Evolutionary conservation across 2,113 vertebrate species (phyloP), one percentile per base, ranked within the genome.

Genomic region (Lampris megalopsis): DNA sequence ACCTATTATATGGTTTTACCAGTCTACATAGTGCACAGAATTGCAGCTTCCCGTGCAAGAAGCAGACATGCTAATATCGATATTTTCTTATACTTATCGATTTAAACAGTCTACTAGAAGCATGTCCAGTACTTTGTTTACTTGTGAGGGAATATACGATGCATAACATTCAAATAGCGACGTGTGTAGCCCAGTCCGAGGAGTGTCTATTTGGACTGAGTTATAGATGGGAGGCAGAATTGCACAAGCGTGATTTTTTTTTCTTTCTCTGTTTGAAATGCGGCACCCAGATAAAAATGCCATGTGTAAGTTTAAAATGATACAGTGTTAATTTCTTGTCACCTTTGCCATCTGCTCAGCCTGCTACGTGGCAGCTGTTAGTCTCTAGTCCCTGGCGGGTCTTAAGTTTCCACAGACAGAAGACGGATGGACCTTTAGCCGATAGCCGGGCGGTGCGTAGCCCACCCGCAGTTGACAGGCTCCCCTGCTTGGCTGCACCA

Each of bases 261-360:
- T 48, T n/a, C 60, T 63, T 7, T 37, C 13, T 71, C 36, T 9
- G 5, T 37, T 59, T 36, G 35, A 2, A 40, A 49, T 56, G 63
- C 9, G 42, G 38, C 3, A 7, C 10, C 53, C 2, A 65, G 75
- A 81, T 48, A 47, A 64, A 80, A 71, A 79, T 52, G 67, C 74
- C 6, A 66, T 64, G 76, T 78, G 53, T 50, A 79, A 41, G 43
- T 91, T 86, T 72, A 64, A 78, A 79, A 85, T 80, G 75, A 86
- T 85, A 80, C 24, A 4, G 81, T 64, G 63, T 77, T 90, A 79
- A 88, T 58, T 80, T 86, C 77, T 69, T 69, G 68, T 77, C 77
- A 82, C 77, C 63, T 5, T 73, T 36, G 11, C 88, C 89, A 91
- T 91, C 91, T 93, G 89, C 67, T 91, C 63, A 61, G 81, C 74